phyloP scores from a whole-genome alignment of 2,888 invertebrate genomes.

The Mythimna pallens region DNA sequence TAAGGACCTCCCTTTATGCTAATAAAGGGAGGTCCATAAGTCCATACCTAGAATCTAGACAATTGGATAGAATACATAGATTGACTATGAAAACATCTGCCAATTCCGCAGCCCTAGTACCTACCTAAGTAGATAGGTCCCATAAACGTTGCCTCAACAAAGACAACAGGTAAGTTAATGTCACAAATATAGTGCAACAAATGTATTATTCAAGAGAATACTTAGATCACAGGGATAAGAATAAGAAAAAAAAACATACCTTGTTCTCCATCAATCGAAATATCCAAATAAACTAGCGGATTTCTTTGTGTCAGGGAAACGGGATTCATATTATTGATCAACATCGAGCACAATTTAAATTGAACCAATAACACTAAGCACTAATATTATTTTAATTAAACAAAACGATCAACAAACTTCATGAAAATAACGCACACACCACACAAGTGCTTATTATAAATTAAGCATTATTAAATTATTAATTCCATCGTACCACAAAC shows the following conservation, averaged over 20 bases:
- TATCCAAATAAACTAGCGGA: slow-evolving; percentile 93
- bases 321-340: slow-evolving; percentile 73
- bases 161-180: neutral
- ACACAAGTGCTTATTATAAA: slow-evolving; percentile 9
- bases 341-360: slow-evolving; percentile 56
- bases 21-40: neutral
- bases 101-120: slow-evolving; percentile 8
- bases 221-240: neutral
- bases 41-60: neutral
- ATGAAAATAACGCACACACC: slow-evolving; percentile 5
- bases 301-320: slow-evolving; percentile 83
- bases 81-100: slow-evolving; percentile 33
- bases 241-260: slow-evolving; percentile 83
- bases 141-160: slow-evolving; percentile 2
- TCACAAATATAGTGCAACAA: slow-evolving; percentile 1
- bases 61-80: neutral
- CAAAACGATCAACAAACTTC: slow-evolving; percentile 15
- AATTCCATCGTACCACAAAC: slow-evolving; percentile 7
- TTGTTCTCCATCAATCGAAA: slow-evolving; percentile 92
- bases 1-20: no score
- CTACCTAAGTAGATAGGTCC: neutral
- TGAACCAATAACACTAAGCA: slow-evolving; percentile 21
- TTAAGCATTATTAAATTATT: slow-evolving; percentile 32
- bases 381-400: neutral
- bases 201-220: neutral